phyloP scores from a whole-genome alignment of 2,888 invertebrate species.

The Thymelicus sylvestris region DNA sequence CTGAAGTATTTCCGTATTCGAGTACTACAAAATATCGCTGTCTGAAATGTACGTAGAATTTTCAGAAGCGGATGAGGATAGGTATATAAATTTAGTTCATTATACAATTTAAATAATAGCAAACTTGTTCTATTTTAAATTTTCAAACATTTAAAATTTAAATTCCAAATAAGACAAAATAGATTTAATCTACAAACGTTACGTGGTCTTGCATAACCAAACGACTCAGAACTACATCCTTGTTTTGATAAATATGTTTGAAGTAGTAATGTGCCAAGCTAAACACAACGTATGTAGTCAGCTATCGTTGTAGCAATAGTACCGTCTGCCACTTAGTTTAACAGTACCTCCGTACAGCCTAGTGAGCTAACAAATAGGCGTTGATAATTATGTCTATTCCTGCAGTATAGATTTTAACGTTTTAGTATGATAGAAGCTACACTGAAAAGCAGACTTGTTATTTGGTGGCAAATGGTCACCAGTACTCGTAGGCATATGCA shows the following conservation, averaged over 20 bases:
- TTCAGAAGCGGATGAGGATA: not conserved
- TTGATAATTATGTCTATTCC: not conserved
- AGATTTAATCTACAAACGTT: too few relatives aligned
- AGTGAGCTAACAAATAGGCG: not conserved
- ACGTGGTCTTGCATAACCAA: too few relatives aligned
- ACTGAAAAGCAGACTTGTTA: too few relatives aligned
- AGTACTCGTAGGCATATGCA: too few relatives aligned
- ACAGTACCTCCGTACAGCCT: too few relatives aligned
- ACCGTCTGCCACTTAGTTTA: too few relatives aligned
- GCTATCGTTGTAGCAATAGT: not conserved
- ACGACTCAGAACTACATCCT: too few relatives aligned
- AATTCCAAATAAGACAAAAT: too few relatives aligned
- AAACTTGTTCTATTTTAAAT: too few relatives aligned
- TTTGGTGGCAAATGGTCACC: too few relatives aligned
- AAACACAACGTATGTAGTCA: not conserved
- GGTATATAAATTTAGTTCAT: not conserved
- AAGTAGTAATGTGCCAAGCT: not conserved
- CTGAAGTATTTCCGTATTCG: conserved; percentile 25
- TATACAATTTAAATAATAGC: too few relatives aligned
- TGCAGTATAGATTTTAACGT: not conserved
- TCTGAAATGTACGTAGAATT: conserved; percentile 2
- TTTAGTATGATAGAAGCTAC: not conserved
- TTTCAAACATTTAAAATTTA: too few relatives aligned
- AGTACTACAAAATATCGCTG: conserved; percentile 14
- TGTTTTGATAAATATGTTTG: not conserved